Base-by-base conservation (phyloP, 2,113 vertebrate genomes). In the Phocoena sinus region DNA sequence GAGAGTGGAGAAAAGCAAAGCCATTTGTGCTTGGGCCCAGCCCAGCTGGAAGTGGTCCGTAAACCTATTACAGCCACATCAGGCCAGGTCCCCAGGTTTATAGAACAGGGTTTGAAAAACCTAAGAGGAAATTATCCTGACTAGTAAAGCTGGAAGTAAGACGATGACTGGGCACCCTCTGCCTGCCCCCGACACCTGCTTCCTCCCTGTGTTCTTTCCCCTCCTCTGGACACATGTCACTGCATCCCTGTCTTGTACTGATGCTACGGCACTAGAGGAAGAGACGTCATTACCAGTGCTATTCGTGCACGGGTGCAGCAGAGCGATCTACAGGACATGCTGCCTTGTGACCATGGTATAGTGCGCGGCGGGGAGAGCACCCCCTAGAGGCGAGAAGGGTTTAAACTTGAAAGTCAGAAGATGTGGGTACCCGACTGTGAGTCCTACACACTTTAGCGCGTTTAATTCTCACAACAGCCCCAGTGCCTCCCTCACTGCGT, bases 331-430 rank as follows among this genome's bases (percentile, higher is more conserved):
- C 31, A 3, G 0, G 5, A 3, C 13, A 0, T 0, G 8, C 68
- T 0, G 5, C 1, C 44, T 18, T 1, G 20, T 8, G 0, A 0
- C 56, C 33, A 0, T 0, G 0, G 14, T 1, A 1, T 0, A 6
- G 10, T 1, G 36, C 87, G 11, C n/a, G 4, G 76, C 0, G 0
- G 21, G 12, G 20, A 4, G 33, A 18, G 20, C 0, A 0, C 63
- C 74, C 0, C 7, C 0, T 38, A 6, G 4, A 15, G 28, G 36
- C 1, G 20, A 38, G 50, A n/a, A 26, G 60, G 3, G 23, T n/a
- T 36, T 4, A 6, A n/a, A 12, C 47, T 6, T 23, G 11, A 25
- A 36, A 23, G 41, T 9, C 87, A 36, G 53, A 14, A 31, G 82
- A 25, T 0, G 0, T 8, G 1, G 10, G 12, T 53, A 53, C 53